Evolutionary conservation across 1,140 invertebrate genomes (phyloP).

Genomic region (Drosophila funebris): DNA sequence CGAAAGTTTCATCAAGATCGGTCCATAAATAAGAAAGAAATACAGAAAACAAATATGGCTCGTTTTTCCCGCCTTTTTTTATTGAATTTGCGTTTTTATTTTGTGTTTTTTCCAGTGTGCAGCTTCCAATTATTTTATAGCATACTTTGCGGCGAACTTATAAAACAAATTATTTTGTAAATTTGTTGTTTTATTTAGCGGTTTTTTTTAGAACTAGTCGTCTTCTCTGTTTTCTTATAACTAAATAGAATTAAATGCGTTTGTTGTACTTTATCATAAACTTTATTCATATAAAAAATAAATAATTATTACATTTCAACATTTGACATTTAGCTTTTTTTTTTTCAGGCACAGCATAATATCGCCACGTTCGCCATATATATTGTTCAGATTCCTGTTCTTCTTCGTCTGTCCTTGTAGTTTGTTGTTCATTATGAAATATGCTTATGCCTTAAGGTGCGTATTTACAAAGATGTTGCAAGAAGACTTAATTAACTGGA

Average conservation of each 20-base stretch:
- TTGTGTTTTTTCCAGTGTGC: too few species aligned
- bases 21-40: too few species aligned
- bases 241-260: not conserved
- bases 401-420: conserved; percentile 20
- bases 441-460: conserved; percentile 66
- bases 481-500: conserved; percentile 58
- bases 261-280: conserved; percentile 69
- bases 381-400: conserved; percentile 1
- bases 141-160: too few species aligned
- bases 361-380: conserved; percentile 14
- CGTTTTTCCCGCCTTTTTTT: too few species aligned
- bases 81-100: too few species aligned
- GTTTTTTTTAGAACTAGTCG: not conserved
- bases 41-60: too few species aligned
- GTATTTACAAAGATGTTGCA: conserved; percentile 77
- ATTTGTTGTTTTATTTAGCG: too few species aligned
- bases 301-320: conserved; percentile 78
- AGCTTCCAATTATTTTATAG: too few species aligned
- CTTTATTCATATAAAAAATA: conserved; percentile 80
- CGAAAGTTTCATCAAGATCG: too few species aligned
- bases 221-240: not conserved
- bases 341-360: conserved; percentile 40
- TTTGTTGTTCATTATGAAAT: conserved; percentile 52
- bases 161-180: too few species aligned
- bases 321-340: conserved; percentile 42